Evolutionary conservation across 2,113 vertebrate genomes (phyloP).

Genomic region (Oceanodroma tethys): DNA sequence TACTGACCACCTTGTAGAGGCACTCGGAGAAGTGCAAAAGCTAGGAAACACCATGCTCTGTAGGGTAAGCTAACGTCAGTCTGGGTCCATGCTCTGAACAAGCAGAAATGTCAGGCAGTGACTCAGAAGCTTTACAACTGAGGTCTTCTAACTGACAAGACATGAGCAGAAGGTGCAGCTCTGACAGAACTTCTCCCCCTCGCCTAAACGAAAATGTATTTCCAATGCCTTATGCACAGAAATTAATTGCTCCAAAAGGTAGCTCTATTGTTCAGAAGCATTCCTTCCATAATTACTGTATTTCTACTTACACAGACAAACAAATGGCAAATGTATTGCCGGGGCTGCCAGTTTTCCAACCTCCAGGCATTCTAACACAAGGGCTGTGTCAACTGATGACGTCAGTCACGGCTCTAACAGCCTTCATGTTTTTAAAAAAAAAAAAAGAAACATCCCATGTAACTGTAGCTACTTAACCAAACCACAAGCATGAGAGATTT

Average conservation of each 20-base stretch:
- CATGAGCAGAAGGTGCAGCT: not conserved
- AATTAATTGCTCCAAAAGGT: conserved; percentile 16
- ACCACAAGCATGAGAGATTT: not conserved
- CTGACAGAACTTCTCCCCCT: not conserved
- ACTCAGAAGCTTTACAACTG: not conserved
- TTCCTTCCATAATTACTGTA: not conserved
- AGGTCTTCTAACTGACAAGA: not conserved
- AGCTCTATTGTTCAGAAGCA: conserved; percentile 2
- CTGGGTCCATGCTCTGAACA: not conserved
- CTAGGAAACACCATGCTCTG: not conserved
- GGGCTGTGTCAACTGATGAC: conserved; percentile 3
- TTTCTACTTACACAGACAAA: conserved; percentile 15
- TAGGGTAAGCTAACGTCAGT: not conserved
- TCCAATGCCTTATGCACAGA: not conserved
- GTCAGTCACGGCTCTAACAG: not conserved
- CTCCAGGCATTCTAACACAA: conserved; percentile 29
- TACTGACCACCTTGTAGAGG: rapidly evolving
- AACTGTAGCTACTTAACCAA: conserved; percentile 25
- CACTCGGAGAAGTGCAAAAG: not conserved
- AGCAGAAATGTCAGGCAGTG: not conserved
- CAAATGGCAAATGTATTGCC: not conserved
- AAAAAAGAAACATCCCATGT: not conserved
- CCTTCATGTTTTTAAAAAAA: not conserved
- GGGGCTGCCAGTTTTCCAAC: conserved; percentile 28
- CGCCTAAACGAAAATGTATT: not conserved